Conservation (phyloP, 2,888 invertebrate genomes). For the Erynnis tages region DNA sequence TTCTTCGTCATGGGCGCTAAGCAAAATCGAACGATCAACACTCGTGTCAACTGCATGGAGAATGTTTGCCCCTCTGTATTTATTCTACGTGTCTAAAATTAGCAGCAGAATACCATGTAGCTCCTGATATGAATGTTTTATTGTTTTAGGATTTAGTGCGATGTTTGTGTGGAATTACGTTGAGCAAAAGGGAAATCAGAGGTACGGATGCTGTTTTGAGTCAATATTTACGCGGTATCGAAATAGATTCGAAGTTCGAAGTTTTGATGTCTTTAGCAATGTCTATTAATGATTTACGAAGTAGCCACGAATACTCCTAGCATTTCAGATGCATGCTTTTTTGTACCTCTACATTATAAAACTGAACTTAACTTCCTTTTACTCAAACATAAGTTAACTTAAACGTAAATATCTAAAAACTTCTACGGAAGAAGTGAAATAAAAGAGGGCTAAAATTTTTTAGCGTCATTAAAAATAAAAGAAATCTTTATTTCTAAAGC, state of each 20-base stretch:
- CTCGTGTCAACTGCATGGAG: background rate
- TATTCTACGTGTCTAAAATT: conserved; percentile 30
- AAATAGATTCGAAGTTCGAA: background rate
- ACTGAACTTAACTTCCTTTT: too few species aligned
- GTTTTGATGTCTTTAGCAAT: background rate
- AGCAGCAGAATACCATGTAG: conserved; percentile 4
- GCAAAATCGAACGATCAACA: conserved; percentile 18
- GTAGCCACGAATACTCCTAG: too few species aligned
- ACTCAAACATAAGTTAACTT: too few species aligned
- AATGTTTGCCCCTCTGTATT: conserved; percentile 31
- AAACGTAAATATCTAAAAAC: too few species aligned
- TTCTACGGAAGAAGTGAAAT: too few species aligned
- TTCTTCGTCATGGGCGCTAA: conserved; percentile 36
- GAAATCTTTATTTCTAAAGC: too few species aligned
- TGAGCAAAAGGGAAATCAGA: conserved; percentile 6
- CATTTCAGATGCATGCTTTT: too few species aligned
- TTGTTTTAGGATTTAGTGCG: conserved; percentile 15
- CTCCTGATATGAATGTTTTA: background rate
- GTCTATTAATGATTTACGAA: too few species aligned
- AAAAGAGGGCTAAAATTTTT: too few species aligned
- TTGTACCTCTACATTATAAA: too few species aligned
- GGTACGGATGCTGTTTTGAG: background rate
- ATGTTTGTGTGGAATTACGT: conserved; percentile 7
- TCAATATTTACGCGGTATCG: background rate
- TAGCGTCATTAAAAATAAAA: too few species aligned